These are phyloP conservation scores for Ascaphus truei DNA, from an alignment of 2,113 vertebrate genomes.

Conservation along the genomic window DNA sequence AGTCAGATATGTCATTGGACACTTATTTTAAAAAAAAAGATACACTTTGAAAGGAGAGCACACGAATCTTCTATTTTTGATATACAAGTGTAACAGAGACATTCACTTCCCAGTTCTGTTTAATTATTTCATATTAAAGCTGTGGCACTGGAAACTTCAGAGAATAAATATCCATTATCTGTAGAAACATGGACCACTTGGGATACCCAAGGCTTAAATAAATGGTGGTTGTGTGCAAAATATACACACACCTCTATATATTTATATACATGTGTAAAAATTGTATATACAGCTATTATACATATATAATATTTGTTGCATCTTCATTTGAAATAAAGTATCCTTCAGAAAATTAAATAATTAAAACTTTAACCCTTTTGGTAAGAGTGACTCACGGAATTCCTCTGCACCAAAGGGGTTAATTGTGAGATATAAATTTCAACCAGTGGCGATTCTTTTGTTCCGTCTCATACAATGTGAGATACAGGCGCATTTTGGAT, in stretches of 20 bases:
- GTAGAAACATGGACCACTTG: conserved; percentile 37
- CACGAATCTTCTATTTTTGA: no score
- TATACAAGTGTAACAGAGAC: neutral
- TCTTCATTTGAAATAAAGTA: conserved; percentile 45
- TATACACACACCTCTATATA: conserved; percentile 20
- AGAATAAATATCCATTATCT: conserved; percentile 21
- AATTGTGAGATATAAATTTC: neutral
- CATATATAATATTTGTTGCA: conserved; percentile 44
- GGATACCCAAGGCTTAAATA: conserved; percentile 48
- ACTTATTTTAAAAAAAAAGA: no score
- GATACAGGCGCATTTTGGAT: neutral
- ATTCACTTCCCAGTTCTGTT: neutral
- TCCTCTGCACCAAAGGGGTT: neutral
- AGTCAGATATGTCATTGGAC: no score
- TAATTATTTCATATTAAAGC: neutral
- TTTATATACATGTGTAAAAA: conserved; percentile 20
- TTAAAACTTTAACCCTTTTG: conserved; percentile 22
- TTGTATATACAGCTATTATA: conserved; percentile 39
- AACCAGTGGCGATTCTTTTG: conserved; percentile 15
- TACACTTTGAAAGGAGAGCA: no score
- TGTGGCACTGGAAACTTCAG: conserved; percentile 10
- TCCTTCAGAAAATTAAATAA: conserved; percentile 46
- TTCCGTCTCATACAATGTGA: conserved; percentile 39
- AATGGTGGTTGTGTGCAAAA: conserved; percentile 30
- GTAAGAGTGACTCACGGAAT: no score